These are phyloP conservation scores for Halictus quadricinctus DNA, from an alignment of 2,888 invertebrate species.

Conservation along the genomic window DNA sequence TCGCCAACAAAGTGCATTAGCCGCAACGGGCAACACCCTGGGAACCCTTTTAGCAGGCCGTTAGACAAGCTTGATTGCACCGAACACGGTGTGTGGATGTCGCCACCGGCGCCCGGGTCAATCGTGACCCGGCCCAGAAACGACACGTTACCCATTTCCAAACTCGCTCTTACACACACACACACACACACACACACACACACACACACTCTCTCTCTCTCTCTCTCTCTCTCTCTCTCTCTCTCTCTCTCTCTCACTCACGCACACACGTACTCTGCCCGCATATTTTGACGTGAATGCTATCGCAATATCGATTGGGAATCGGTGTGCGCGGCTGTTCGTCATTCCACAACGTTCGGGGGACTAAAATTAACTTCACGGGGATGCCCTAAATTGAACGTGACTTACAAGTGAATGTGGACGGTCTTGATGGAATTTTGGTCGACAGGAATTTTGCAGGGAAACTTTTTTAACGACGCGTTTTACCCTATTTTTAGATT, in stretches of 20 bases:
- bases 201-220: too few species aligned
- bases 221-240: too few species aligned
- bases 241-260: too few species aligned
- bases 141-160: neutral
- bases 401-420: neutral
- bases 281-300: conserved; percentile 14
- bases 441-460: neutral
- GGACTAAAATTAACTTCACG: conserved; percentile 2
- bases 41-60: conserved; percentile 33
- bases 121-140: neutral
- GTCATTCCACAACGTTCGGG: neutral
- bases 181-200: neutral
- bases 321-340: neutral
- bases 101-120: neutral
- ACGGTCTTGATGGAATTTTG: neutral
- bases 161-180: neutral
- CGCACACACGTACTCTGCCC: neutral
- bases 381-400: conserved; percentile 15
- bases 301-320: conserved; percentile 16
- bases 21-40: conserved; percentile 11
- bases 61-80: conserved; percentile 33
- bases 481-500: neutral
- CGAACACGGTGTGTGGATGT: neutral
- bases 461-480: neutral
- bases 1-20: conserved; percentile 40